Evolutionary conservation across 92 coral and sea anemone species (phyloP).

Genomic region (Anthopleura xanthogrammica): DNA sequence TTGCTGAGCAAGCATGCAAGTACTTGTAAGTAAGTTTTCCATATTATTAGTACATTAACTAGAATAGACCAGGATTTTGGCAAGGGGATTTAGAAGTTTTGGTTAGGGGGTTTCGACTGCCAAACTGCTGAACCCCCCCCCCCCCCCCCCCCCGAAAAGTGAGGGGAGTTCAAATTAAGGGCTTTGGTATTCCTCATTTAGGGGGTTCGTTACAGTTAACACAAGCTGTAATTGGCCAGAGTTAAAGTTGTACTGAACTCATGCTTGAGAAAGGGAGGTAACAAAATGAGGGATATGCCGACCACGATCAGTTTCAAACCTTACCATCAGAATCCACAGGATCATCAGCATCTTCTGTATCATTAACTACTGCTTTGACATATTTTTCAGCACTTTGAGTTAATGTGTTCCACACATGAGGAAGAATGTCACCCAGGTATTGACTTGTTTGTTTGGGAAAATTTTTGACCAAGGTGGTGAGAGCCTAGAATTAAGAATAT

Average conservation of each 20-base stretch:
- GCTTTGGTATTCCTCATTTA: too few relatives aligned
- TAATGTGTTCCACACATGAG: conserved; percentile 89
- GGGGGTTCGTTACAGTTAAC: too few relatives aligned
- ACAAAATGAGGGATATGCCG: background rate
- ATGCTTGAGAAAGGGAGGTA: too few relatives aligned
- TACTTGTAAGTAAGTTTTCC: background rate
- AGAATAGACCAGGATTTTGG: background rate
- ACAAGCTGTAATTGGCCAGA: too few relatives aligned
- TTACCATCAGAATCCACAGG: conserved; percentile 98
- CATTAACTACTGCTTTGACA: conserved; percentile 90
- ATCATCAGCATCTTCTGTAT: conserved; percentile 91
- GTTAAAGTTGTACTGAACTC: too few relatives aligned
- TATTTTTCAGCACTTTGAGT: conserved; percentile 98
- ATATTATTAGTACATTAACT: background rate
- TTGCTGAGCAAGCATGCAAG: background rate
- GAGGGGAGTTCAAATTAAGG: too few relatives aligned
- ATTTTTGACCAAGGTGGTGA: conserved; percentile 81
- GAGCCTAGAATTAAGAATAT: conserved; percentile 54
- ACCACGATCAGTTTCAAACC: too few relatives aligned
- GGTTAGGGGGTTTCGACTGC: too few relatives aligned
- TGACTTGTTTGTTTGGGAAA: conserved; percentile 87
- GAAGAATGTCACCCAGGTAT: conserved; percentile 68
- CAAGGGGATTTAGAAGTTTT: too few relatives aligned
- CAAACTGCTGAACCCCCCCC: too few relatives aligned
- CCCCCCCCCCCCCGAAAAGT: too few relatives aligned